Evolutionary conservation across 2,888 invertebrate genomes (phyloP).

Genomic region (Cotesia congregata): DNA sequence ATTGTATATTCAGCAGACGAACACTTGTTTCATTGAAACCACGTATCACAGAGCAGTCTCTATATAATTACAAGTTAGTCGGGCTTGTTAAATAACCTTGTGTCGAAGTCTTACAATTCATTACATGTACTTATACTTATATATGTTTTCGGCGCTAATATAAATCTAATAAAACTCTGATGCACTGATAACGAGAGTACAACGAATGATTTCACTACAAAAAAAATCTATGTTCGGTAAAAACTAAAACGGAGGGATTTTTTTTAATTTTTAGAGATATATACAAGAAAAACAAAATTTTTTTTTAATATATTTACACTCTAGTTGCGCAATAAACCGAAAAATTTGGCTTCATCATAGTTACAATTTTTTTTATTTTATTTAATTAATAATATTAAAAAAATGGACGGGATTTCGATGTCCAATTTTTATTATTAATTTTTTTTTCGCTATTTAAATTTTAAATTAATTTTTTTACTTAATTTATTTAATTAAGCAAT

Average conservation of each 20-base stretch:
- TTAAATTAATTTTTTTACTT: not conserved
- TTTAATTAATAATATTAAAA: not conserved
- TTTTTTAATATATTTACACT: not conserved
- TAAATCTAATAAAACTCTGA: slow-evolving; percentile 55
- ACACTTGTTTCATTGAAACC: slow-evolving; percentile 54
- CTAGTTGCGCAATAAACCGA: not conserved
- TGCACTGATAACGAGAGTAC: slow-evolving; percentile 48
- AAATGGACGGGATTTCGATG: not conserved
- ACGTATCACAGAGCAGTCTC: slow-evolving; percentile 60
- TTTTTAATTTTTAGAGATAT: not conserved
- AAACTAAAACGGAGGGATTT: not conserved
- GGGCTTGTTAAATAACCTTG: slow-evolving; percentile 55
- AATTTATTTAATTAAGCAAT: not conserved
- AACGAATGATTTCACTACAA: slow-evolving; percentile 41
- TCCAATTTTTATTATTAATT: slow-evolving; percentile 3
- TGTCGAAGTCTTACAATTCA: slow-evolving; percentile 57
- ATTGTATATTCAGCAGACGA: not conserved
- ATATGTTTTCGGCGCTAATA: slow-evolving; percentile 50
- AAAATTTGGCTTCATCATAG: not conserved
- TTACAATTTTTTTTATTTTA: not conserved
- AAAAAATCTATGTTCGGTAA: not conserved
- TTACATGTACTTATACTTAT: slow-evolving; percentile 28
- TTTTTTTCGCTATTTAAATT: not conserved
- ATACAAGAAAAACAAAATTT: not conserved
- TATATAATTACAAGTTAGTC: slow-evolving; percentile 45